Percentiles rank a stretch among this genome's conserved stretches.
These are phyloP conservation scores for Camponotus vicinus DNA, from an alignment of 1,140 invertebrate species.

Conservation along the genomic window DNA sequence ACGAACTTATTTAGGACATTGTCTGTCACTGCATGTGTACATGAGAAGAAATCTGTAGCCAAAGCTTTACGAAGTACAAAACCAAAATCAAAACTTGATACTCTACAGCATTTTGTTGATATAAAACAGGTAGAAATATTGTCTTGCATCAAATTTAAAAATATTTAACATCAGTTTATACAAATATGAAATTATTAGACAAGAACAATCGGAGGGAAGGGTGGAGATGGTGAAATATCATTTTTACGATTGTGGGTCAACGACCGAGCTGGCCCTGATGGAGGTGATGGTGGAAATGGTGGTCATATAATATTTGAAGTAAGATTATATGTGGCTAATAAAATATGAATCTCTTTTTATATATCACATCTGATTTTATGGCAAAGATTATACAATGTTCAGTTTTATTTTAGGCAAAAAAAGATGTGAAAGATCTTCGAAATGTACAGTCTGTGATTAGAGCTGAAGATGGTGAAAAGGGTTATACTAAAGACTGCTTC, in stretches of 20 bases:
- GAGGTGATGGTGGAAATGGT: conserved; percentile 98
- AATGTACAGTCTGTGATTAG: conserved; percentile 88
- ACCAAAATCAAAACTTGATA: conserved; percentile 84
- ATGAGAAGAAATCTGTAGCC: conserved; percentile 35
- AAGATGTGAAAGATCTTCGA: conserved; percentile 91
- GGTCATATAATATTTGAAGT: conserved; percentile 97
- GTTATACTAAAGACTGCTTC: conserved; percentile 92
- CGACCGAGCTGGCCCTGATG: conserved; percentile 96
- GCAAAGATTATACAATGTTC: not conserved
- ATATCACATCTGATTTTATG: not conserved
- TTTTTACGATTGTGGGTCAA: conserved; percentile 93
- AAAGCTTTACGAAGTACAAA: conserved; percentile 86
- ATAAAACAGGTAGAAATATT: conserved; percentile 85
- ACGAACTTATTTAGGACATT: conserved; percentile 53
- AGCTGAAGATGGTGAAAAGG: conserved; percentile 91
- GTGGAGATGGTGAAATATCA: conserved; percentile 96
- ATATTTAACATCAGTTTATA: not conserved
- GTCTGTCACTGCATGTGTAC: conserved; percentile 21
- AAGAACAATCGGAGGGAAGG: conserved; percentile 92
- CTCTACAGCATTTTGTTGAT: conserved; percentile 89
- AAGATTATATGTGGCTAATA: conserved; percentile 42
- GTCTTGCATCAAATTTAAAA: not conserved
- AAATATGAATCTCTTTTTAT: not conserved
- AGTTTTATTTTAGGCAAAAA: conserved; percentile 86
- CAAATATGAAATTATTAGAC: conserved; percentile 79